Evolutionary conservation across 2,888 invertebrate genomes (phyloP).

Genomic region (Melanophora roralis): DNA sequence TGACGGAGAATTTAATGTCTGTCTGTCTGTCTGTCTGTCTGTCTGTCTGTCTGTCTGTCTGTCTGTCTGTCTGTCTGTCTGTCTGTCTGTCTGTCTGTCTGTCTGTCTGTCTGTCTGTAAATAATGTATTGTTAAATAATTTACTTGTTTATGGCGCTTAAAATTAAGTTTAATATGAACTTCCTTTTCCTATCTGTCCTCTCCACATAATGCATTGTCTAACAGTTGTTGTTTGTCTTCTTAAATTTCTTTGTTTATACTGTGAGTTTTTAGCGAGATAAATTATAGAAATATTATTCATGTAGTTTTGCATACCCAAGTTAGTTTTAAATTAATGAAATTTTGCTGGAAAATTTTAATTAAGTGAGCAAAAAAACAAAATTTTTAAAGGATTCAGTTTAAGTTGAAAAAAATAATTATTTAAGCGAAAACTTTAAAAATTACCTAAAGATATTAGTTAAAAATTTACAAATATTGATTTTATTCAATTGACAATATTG

Average conservation of each 20-base stretch:
- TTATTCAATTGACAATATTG: no score
- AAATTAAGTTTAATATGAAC: slow-evolving; percentile 35
- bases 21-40: no score
- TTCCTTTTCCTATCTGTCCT: slow-evolving; percentile 18
- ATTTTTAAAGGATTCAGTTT: no score
- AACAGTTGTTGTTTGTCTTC: neutral
- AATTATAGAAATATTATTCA: slow-evolving; percentile 23
- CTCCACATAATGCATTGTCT: no score
- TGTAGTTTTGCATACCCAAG: slow-evolving; percentile 8
- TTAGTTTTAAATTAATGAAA: neutral
- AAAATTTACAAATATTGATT: no score
- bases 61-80: no score
- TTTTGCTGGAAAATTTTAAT: neutral
- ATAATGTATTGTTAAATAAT: slow-evolving; percentile 58
- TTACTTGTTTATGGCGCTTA: slow-evolving; percentile 56
- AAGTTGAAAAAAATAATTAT: no score
- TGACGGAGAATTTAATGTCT: slow-evolving; percentile 18
- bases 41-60: no score
- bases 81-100: no score
- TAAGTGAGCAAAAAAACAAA: no score
- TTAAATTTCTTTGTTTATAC: neutral
- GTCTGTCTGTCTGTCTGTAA: neutral
- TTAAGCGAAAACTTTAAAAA: no score
- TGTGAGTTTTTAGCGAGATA: neutral
- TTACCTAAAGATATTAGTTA: no score